A percentile compares a stretch with the other conserved stretches of the same genome.
Conservation (phyloP, 2,888 invertebrate species). For the Parnassius mnemosyne region DNA sequence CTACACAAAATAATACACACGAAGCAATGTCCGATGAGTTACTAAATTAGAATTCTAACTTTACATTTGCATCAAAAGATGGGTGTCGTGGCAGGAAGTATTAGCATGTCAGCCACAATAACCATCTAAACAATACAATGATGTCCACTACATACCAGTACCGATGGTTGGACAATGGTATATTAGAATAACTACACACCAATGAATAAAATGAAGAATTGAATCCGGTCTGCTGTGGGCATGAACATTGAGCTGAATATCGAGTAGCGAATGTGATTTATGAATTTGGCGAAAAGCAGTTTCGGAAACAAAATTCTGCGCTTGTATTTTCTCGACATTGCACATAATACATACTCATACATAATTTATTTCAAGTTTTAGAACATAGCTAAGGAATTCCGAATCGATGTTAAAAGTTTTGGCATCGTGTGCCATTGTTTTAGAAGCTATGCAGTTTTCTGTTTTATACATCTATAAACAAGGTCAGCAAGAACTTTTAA, state of each 20-base stretch:
- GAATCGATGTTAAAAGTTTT: neutral
- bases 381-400: constrained; percentile 9
- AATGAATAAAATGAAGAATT: too few relatives aligned
- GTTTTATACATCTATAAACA: neutral
- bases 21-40: neutral
- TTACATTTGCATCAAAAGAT: constrained; percentile 5
- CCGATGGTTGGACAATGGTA: constrained; percentile 3
- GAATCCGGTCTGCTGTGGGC: too few relatives aligned
- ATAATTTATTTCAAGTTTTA: neutral
- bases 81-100: constrained; percentile 9
- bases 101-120: constrained; percentile 8
- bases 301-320: too few relatives aligned
- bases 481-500: neutral
- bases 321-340: too few relatives aligned
- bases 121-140: constrained; percentile 4
- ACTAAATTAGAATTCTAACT: neutral
- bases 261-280: too few relatives aligned
- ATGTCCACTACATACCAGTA: constrained; percentile 2
- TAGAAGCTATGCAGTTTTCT: neutral
- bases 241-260: too few relatives aligned
- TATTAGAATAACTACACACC: constrained; percentile 3
- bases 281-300: too few relatives aligned
- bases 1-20: neutral
- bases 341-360: too few relatives aligned
- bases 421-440: neutral